Conservation (phyloP, 1,140 invertebrate species). For the Tribolium castaneum region DNA sequence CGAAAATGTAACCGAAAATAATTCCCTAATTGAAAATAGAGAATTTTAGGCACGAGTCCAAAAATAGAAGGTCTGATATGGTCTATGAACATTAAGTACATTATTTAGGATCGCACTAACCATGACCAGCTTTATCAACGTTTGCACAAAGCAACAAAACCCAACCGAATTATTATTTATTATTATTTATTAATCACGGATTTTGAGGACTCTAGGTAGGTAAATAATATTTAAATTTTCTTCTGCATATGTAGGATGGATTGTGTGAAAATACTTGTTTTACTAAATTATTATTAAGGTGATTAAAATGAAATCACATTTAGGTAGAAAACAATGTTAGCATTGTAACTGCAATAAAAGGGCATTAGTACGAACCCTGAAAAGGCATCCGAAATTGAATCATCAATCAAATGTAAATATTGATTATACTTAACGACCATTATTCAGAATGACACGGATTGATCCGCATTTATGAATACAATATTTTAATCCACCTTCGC, state of each 20-base stretch:
- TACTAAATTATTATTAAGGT: background rate
- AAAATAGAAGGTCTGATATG: background rate
- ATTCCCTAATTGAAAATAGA: background rate
- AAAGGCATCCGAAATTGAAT: slow-evolving; percentile 4
- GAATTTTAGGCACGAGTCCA: slow-evolving; percentile 6
- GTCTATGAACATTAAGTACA: background rate
- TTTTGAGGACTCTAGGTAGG: too few relatives aligned
- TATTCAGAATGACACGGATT: slow-evolving; percentile 1
- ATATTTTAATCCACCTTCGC: slow-evolving; percentile 2
- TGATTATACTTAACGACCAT: background rate
- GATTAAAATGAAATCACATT: background rate
- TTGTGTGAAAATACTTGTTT: background rate
- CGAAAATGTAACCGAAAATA: slow-evolving; percentile 17
- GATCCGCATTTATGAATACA: slow-evolving; percentile 13
- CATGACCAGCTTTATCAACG: background rate
- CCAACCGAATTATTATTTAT: too few relatives aligned
- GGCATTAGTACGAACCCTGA: background rate
- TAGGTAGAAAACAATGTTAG: background rate
- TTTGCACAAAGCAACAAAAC: background rate
- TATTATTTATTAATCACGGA: too few relatives aligned
- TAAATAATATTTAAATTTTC: too few relatives aligned
- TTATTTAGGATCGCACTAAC: slow-evolving; percentile 10
- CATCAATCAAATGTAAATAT: slow-evolving; percentile 13
- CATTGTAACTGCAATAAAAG: background rate
- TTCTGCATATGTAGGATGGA: background rate